Percentiles rank a stretch among this genome's conserved stretches.
phyloP scores from a whole-genome alignment of 2,888 invertebrate species.

The Maniola hyperantus region DNA sequence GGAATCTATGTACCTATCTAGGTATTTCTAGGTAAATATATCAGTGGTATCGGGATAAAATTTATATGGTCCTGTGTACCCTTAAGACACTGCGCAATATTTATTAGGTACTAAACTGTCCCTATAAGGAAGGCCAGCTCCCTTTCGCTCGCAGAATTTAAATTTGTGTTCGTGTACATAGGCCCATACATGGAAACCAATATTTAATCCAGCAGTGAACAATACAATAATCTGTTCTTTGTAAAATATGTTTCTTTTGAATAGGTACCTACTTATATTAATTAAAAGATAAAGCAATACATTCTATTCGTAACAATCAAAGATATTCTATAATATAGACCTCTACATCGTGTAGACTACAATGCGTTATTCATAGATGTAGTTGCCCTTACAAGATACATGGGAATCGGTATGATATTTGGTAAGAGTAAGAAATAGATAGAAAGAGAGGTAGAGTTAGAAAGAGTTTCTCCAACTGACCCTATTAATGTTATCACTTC shows the following conservation, averaged over 20 bases:
- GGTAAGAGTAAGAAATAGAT: too few species aligned
- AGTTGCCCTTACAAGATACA: too few species aligned
- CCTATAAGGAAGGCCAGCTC: conserved; percentile 17
- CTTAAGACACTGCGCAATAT: conserved; percentile 22
- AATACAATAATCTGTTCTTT: conserved; percentile 9
- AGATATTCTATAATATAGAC: too few species aligned
- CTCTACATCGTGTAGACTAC: too few species aligned
- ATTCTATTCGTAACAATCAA: too few species aligned
- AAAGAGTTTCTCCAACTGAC: too few species aligned
- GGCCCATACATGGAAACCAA: neutral
- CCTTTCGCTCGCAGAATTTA: conserved; percentile 18
- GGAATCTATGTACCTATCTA: neutral
- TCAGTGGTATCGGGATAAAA: conserved; percentile 22
- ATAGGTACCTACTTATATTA: too few species aligned
- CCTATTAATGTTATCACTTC: too few species aligned
- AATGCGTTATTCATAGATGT: too few species aligned
- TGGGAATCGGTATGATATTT: too few species aligned
- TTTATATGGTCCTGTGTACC: conserved; percentile 22
- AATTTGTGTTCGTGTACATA: conserved; percentile 17
- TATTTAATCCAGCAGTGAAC: conserved; percentile 17
- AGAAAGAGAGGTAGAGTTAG: too few species aligned
- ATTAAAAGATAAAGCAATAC: neutral
- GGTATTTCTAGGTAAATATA: neutral
- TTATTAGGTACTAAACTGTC: conserved; percentile 27
- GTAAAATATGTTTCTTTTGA: neutral